These are phyloP conservation scores for Riptortus pedestris DNA, from an alignment of 1,140 invertebrate species.

Conservation along the genomic window DNA sequence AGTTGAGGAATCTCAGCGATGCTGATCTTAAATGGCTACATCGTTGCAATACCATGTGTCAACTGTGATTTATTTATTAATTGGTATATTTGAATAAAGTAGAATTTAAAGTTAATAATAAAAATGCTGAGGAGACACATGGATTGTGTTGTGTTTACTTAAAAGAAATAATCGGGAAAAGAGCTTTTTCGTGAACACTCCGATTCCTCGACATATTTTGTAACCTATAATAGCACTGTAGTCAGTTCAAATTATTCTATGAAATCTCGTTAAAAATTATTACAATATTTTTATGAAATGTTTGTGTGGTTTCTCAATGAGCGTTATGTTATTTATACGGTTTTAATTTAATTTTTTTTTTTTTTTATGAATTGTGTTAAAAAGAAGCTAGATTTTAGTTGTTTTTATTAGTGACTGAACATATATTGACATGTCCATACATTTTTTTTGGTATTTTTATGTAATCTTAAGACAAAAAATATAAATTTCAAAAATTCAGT, in stretches of 20 bases:
- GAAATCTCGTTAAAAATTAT: no score
- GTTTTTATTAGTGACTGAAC: not conserved
- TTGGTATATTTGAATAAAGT: constrained; percentile 25
- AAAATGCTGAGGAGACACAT: constrained; percentile 32
- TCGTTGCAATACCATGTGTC: constrained; percentile 31
- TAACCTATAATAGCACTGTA: no score
- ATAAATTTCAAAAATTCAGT: no score
- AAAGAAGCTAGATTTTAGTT: not conserved
- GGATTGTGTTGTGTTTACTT: constrained; percentile 57
- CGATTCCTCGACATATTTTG: constrained; percentile 35
- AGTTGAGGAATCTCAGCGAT: constrained; percentile 16
- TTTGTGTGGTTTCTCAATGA: not conserved
- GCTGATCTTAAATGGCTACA: constrained; percentile 31
- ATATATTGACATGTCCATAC: no score
- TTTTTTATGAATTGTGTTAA: not conserved
- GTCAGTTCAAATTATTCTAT: no score
- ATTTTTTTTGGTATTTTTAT: no score
- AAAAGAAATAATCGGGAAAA: constrained; percentile 51
- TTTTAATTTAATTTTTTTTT: not conserved
- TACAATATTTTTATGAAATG: not conserved
- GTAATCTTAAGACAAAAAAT: no score
- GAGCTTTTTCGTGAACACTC: constrained; percentile 59
- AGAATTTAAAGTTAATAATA: constrained; percentile 26
- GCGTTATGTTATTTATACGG: not conserved
- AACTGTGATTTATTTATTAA: constrained; percentile 31